phyloP scores from a whole-genome alignment of 2,888 invertebrate genomes.

The Cephus spinipes region DNA sequence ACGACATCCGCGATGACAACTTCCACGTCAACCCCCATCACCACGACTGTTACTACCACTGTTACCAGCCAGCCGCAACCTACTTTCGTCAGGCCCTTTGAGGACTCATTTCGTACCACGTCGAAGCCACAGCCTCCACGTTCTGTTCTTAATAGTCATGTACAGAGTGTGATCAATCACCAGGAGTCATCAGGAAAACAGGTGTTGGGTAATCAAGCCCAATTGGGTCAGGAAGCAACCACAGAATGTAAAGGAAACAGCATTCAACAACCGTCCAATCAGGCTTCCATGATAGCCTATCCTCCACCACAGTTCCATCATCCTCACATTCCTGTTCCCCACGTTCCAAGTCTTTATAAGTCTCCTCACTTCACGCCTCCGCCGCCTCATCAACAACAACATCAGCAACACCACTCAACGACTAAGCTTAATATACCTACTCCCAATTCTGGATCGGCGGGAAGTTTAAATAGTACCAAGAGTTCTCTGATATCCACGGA shows the following conservation, averaged over 20 bases:
- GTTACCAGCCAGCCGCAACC: slow-evolving; percentile 32
- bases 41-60: slow-evolving; percentile 9
- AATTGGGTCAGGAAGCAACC: slow-evolving; percentile 11
- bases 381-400: slow-evolving; percentile 34
- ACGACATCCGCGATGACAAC: slow-evolving; percentile 23
- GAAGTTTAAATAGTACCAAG: slow-evolving; percentile 13
- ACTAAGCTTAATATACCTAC: slow-evolving; percentile 28
- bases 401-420: slow-evolving; percentile 33
- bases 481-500: not conserved
- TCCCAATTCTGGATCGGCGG: not conserved
- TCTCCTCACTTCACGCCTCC: slow-evolving; percentile 47
- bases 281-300: slow-evolving; percentile 38
- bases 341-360: slow-evolving; percentile 53
- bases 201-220: not conserved
- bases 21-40: slow-evolving; percentile 25
- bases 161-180: slow-evolving; percentile 47
- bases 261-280: slow-evolving; percentile 34
- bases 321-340: slow-evolving; percentile 54
- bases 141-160: slow-evolving; percentile 49
- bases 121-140: slow-evolving; percentile 50
- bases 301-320: slow-evolving; percentile 51
- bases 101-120: slow-evolving; percentile 60
- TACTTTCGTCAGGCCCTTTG: slow-evolving; percentile 63
- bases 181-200: slow-evolving; percentile 43
- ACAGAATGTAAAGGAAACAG: slow-evolving; percentile 28